Conservation (phyloP, 2,888 invertebrate genomes). For the Phasia obesa region DNA sequence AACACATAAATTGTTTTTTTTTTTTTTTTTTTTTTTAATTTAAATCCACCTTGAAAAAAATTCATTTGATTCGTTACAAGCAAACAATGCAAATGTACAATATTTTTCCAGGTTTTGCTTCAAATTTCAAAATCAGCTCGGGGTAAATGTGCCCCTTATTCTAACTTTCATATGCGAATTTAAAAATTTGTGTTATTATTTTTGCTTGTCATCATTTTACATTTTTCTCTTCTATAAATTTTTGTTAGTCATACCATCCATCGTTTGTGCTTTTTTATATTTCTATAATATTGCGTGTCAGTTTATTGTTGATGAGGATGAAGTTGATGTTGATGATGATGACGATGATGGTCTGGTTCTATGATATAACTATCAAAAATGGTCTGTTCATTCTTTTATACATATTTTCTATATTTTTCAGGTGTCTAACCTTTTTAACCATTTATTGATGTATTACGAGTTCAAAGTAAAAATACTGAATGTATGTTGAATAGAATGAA, state of each 20-base stretch:
- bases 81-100: conserved; percentile 25
- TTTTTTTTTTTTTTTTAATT: neutral
- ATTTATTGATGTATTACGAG: conserved; percentile 18
- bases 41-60: conserved; percentile 38
- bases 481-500: conserved; percentile 27
- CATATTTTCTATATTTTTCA: conserved; percentile 13
- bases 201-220: conserved; percentile 60
- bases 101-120: conserved; percentile 1
- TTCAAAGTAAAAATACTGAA: conserved; percentile 19
- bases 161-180: neutral
- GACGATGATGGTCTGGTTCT: conserved; percentile 46
- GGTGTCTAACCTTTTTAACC: conserved; percentile 42
- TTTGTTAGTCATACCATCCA: conserved; percentile 30
- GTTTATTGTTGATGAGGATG: conserved; percentile 36
- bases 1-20: neutral
- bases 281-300: conserved; percentile 60
- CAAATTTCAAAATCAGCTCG: conserved; percentile 23
- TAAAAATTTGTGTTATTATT: conserved; percentile 16
- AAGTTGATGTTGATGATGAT: conserved; percentile 10
- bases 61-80: conserved; percentile 30
- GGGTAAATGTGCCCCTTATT: neutral
- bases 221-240: conserved; percentile 18
- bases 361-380: conserved; percentile 57
- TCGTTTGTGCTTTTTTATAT: conserved; percentile 17
- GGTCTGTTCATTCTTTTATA: conserved; percentile 28